Conservation (phyloP, 2,888 invertebrate species). For the Megastigmus dorsalis region DNA sequence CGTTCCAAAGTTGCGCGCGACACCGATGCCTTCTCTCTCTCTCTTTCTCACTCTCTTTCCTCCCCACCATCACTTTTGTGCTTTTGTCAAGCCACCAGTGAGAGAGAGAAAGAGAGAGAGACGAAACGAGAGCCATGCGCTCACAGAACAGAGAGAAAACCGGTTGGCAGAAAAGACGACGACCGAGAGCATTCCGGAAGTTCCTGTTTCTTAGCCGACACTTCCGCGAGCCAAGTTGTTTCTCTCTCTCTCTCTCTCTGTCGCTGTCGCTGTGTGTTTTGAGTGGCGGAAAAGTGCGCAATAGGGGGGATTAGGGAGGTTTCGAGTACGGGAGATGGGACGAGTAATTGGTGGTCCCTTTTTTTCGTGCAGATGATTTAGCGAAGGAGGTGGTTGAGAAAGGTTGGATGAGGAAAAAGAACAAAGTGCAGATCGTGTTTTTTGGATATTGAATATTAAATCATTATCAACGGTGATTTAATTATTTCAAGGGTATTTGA, state of each 20-base stretch:
- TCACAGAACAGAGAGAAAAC: conserved; percentile 2
- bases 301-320: not conserved
- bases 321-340: not conserved
- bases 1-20: conserved; percentile 62
- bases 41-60: not conserved
- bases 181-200: conserved; percentile 43
- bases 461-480: not conserved
- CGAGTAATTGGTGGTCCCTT: not conserved
- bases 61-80: too few relatives aligned
- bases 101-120: not conserved
- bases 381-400: too few relatives aligned
- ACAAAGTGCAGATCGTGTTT: not conserved
- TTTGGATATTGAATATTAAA: conserved; percentile 1
- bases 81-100: not conserved
- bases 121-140: not conserved
- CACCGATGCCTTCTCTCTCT: conserved; percentile 28
- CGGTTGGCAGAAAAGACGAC: conserved; percentile 12
- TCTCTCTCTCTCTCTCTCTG: too few relatives aligned
- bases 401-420: too few relatives aligned
- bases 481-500: not conserved
- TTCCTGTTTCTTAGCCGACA: conserved; percentile 40
- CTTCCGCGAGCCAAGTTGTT: conserved; percentile 52
- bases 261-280: too few relatives aligned
- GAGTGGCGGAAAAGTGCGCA: conserved; percentile 22
- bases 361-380: not conserved